Base-by-base conservation (phyloP, 2,888 invertebrate genomes). In the Agrotis puta region DNA sequence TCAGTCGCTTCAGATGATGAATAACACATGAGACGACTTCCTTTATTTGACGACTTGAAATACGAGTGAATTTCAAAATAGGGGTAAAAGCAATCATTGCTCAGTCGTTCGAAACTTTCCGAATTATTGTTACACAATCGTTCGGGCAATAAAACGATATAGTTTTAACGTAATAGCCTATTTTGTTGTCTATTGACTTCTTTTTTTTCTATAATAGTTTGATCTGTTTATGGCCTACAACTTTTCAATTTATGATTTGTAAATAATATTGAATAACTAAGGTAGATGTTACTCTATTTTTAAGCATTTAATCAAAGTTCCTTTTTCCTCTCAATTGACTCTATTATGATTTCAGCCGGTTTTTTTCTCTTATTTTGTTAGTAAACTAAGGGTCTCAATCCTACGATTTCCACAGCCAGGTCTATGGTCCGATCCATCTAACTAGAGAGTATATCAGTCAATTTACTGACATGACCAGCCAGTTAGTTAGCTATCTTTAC, bases 11-110 rank as follows among this genome's bases (percentile, higher is more conserved):
- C 76, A 56, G 65, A 74, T 74, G 64, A 90, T 92, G 92, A 93
- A 93, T 93, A 92, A 90, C 85, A 74, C 89, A 92, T 92, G 89
- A 91, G 87, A 61, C 80, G 82, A 83, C 85, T 87, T 87, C 88
- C 84, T 90, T 90, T 91, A 89, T 90, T 91, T 88, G 87, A 85
- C 83, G 83, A 87, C 85, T 89, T 88, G 83, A 87, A 88, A 86
- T 84, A 84, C 74, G 79, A 86, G 86, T 85, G 87, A 85, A 90
- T 89, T 89, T 85, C 84, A 85, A 88, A 89, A 88, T 85, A 86
- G 75, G 64, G 82, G 70, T 72, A 58, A 43, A 77, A 45, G 70
- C 81, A 81, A 84, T 84, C 84, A 81, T 71, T 81, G 85, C 64
- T 66, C 66, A 84, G 79, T 70, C 77, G 62, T 72, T 79, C 18